phyloP scores from a whole-genome alignment of 1,140 invertebrate species.

The Anastatus disparis region DNA sequence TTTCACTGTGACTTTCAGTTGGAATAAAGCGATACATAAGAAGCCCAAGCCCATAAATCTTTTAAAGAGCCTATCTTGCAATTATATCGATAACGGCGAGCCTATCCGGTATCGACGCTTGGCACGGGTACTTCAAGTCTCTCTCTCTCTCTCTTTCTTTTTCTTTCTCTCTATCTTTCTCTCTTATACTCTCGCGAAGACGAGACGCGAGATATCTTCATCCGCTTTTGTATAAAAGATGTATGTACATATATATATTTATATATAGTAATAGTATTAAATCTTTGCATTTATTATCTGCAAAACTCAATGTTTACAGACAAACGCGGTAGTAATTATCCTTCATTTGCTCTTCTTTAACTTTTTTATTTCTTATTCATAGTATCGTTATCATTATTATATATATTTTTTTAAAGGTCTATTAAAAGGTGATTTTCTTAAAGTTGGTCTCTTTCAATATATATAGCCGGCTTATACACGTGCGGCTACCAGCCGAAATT shows the following conservation, averaged over 20 bases:
- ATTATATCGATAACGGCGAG: constrained; percentile 60
- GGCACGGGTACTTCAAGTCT: no score
- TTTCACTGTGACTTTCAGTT: no score
- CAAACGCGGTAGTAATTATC: constrained; percentile 32
- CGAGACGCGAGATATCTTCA: constrained; percentile 53
- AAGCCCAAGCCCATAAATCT: constrained; percentile 54
- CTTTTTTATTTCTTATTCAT: not conserved
- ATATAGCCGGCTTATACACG: no score
- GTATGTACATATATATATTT: not conserved
- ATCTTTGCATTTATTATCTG: constrained; percentile 20
- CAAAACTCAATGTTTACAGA: constrained; percentile 34
- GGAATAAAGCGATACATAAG: constrained; percentile 48
- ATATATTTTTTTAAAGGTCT: not conserved
- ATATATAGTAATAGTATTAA: not conserved
- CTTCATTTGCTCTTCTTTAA: constrained; percentile 25
- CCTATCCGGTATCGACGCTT: constrained; percentile 53
- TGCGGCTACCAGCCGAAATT: not conserved
- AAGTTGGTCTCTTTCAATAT: not conserved
- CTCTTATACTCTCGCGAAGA: constrained; percentile 34
- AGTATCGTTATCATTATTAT: no score
- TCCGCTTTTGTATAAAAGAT: constrained; percentile 45
- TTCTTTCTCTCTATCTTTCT: no score
- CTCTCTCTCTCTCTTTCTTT: no score
- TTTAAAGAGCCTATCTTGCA: constrained; percentile 52
- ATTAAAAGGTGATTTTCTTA: not conserved